phyloP scores from a whole-genome alignment of 2,888 invertebrate species.

The Drosophila mimetica region DNA sequence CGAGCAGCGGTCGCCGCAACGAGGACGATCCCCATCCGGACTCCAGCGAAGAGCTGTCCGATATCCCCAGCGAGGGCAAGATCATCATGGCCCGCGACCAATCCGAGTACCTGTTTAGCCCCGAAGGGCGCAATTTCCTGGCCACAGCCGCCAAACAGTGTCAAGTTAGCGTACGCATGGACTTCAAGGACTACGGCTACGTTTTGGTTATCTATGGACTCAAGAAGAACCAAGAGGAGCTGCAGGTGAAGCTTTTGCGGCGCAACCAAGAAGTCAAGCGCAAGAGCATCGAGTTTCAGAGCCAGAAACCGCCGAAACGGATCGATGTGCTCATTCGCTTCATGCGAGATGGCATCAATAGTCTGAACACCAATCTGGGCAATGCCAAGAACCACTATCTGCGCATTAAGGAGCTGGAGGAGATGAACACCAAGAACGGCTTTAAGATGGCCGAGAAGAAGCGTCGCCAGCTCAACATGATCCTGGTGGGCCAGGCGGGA shows the following conservation, averaged over 20 bases:
- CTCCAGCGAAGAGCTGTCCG: constrained; percentile 35
- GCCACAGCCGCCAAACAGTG: constrained; percentile 81
- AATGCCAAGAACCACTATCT: constrained; percentile 85
- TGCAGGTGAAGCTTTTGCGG: constrained; percentile 85
- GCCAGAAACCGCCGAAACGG: constrained; percentile 79
- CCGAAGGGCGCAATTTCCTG: constrained; percentile 85
- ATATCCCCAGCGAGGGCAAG: constrained; percentile 83
- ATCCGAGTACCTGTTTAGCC: constrained; percentile 85
- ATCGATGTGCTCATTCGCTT: constrained; percentile 80
- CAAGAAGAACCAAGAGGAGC: constrained; percentile 85
- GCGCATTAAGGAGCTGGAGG: constrained; percentile 85
- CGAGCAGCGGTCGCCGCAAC: background rate
- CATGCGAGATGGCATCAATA: constrained; percentile 78
- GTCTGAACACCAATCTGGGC: constrained; percentile 84
- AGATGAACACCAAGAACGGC: constrained; percentile 84
- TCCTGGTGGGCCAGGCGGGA: constrained; percentile 87
- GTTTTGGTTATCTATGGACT: constrained; percentile 86
- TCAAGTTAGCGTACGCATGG: constrained; percentile 80
- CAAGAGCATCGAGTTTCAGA: constrained; percentile 64
- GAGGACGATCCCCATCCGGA: background rate
- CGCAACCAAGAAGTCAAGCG: constrained; percentile 79
- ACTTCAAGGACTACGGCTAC: constrained; percentile 84
- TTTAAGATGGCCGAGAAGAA: constrained; percentile 84
- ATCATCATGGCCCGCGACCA: constrained; percentile 85
- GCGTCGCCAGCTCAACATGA: constrained; percentile 86